Conservation (phyloP, 1,140 invertebrate genomes). For the Wiebesia pumilae region DNA sequence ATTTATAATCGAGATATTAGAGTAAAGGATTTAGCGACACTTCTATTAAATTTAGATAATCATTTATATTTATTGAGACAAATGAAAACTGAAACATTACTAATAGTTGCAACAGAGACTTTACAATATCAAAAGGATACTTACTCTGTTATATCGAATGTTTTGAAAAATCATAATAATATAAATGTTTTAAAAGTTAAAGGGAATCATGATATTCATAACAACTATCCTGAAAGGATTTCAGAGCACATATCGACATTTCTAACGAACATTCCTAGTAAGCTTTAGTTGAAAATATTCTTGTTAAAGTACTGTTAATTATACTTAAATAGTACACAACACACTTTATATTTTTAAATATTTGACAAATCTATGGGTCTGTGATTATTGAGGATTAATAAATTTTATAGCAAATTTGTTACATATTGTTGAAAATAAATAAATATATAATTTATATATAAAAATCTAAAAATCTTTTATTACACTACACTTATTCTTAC, state of each 20-base stretch:
- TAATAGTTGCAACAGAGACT: slow-evolving; percentile 59
- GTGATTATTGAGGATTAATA: background rate
- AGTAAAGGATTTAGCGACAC: slow-evolving; percentile 55
- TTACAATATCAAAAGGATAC: slow-evolving; percentile 66
- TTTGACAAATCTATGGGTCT: background rate
- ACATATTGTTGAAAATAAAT: slow-evolving; percentile 37
- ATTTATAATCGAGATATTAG: slow-evolving; percentile 67
- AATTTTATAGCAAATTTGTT: slow-evolving; percentile 18
- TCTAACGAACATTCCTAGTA: slow-evolving; percentile 62
- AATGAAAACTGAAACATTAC: slow-evolving; percentile 60
- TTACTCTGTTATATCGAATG: slow-evolving; percentile 50
- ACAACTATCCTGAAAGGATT: slow-evolving; percentile 77
- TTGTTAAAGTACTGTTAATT: background rate
- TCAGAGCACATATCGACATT: slow-evolving; percentile 71
- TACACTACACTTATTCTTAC: slow-evolving; percentile 55
- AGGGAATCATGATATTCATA: slow-evolving; percentile 81
- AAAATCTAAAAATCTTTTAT: slow-evolving; percentile 35
- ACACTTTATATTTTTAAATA: background rate
- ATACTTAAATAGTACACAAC: background rate
- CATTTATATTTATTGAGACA: slow-evolving; percentile 46
- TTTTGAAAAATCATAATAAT: slow-evolving; percentile 51
- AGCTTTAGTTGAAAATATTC: slow-evolving; percentile 53
- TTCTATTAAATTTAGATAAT: slow-evolving; percentile 54
- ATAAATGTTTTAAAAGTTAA: slow-evolving; percentile 28
- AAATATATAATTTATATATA: slow-evolving; percentile 48